phyloP scores from a whole-genome alignment of 2,113 vertebrate genomes.

The Nettapus auritus region DNA sequence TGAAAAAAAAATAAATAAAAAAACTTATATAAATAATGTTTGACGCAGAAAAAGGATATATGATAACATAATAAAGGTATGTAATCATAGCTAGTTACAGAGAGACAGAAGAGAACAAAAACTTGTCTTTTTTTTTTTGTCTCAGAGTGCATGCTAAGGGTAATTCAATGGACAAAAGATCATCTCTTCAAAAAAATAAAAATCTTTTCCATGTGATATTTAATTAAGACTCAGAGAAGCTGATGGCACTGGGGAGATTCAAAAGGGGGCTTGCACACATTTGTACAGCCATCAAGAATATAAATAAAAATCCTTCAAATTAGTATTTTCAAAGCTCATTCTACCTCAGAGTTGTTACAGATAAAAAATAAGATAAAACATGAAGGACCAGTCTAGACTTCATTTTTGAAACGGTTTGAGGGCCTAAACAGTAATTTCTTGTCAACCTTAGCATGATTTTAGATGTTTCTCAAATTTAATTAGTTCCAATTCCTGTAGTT shows the following conservation, averaged over 20 bases:
- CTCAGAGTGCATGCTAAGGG: background rate
- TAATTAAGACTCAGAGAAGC: background rate
- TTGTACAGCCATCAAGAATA: background rate
- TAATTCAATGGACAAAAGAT: background rate
- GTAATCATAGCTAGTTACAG: background rate
- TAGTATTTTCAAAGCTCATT: background rate
- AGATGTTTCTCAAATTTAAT: background rate
- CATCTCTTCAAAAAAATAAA: background rate
- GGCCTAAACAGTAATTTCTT: accelerated
- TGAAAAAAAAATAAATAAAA: background rate
- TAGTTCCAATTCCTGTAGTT: background rate
- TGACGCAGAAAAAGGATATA: background rate
- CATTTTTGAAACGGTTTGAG: background rate
- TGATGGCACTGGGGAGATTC: background rate
- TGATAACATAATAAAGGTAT: background rate
- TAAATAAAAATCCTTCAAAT: background rate
- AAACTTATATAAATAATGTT: background rate
- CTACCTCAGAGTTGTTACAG: background rate
- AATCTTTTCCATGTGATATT: background rate
- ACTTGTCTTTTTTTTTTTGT: background rate
- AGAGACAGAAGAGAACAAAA: background rate
- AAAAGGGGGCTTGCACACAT: background rate
- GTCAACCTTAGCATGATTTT: background rate
- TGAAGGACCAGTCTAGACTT: background rate
- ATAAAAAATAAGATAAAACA: background rate